Evolutionary conservation across 1,140 invertebrate species (phyloP).

Genomic region (Heterodera schachtii): DNA sequence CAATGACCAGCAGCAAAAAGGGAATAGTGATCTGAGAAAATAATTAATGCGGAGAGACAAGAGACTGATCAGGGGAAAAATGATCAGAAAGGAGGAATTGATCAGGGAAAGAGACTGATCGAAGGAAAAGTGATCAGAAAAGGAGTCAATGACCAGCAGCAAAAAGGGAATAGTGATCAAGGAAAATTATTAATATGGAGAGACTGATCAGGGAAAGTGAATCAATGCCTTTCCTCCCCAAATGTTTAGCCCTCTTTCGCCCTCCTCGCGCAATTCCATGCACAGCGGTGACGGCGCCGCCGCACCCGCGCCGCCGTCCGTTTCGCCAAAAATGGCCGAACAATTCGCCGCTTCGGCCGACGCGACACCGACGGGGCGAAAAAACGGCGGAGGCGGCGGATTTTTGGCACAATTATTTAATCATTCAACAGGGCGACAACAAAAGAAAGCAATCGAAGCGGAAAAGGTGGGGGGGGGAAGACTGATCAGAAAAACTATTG

Average conservation of each 20-base stretch:
- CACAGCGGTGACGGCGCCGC: not conserved
- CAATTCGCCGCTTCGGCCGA: not conserved
- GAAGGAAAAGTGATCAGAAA: too few relatives aligned
- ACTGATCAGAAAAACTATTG: not conserved
- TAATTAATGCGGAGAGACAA: too few relatives aligned
- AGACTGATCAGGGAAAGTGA: too few relatives aligned
- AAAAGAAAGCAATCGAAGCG: not conserved
- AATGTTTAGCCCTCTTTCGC: not conserved
- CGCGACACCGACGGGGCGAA: not conserved
- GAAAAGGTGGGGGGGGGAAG: not conserved
- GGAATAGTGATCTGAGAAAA: too few relatives aligned
- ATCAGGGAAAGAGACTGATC: too few relatives aligned
- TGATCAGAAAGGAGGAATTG: too few relatives aligned
- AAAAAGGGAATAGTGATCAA: too few relatives aligned
- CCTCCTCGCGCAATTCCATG: conserved; percentile 3
- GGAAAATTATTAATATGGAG: too few relatives aligned
- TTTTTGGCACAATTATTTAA: conserved; percentile 9
- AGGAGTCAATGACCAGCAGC: too few relatives aligned
- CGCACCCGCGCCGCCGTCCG: not conserved
- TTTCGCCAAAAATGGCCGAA: not conserved
- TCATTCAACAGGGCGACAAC: conserved; percentile 4
- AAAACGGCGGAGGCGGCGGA: not conserved
- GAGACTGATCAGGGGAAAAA: too few relatives aligned
- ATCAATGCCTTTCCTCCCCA: not conserved
- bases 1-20: too few relatives aligned